These are phyloP conservation scores for Electrophaes corylata DNA, from an alignment of 2,888 invertebrate genomes.

Conservation along the genomic window DNA sequence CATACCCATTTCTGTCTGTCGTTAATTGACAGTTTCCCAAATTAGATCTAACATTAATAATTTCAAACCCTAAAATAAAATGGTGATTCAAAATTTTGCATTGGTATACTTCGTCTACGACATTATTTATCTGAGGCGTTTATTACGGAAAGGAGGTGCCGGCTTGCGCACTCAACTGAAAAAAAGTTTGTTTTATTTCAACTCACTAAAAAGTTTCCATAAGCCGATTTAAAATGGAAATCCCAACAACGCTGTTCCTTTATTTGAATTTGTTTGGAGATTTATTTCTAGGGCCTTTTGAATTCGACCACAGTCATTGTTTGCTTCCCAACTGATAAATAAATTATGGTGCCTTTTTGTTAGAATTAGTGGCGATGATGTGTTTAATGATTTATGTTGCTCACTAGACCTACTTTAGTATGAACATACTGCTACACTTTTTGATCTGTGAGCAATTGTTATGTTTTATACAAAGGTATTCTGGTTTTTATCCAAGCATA, in stretches of 20 bases:
- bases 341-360: not conserved
- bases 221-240: conserved; percentile 53
- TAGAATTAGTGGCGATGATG: not conserved
- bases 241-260: conserved; percentile 49
- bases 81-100: not conserved
- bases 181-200: conserved; percentile 16
- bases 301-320: conserved; percentile 8
- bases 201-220: conserved; percentile 45
- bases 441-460: too few relatives aligned
- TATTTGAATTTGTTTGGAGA: conserved; percentile 43
- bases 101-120: not conserved
- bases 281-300: conserved; percentile 35
- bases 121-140: too few relatives aligned
- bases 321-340: not conserved
- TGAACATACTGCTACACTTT: too few relatives aligned
- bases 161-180: conserved; percentile 4
- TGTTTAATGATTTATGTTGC: too few relatives aligned
- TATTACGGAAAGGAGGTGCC: not conserved
- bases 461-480: too few relatives aligned
- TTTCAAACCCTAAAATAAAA: not conserved
- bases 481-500: too few relatives aligned
- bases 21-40: too few relatives aligned
- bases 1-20: too few relatives aligned
- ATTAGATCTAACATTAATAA: too few relatives aligned
- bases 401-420: too few relatives aligned